Conservation (phyloP, 2,113 vertebrate genomes). For the Bos indicus region DNA sequence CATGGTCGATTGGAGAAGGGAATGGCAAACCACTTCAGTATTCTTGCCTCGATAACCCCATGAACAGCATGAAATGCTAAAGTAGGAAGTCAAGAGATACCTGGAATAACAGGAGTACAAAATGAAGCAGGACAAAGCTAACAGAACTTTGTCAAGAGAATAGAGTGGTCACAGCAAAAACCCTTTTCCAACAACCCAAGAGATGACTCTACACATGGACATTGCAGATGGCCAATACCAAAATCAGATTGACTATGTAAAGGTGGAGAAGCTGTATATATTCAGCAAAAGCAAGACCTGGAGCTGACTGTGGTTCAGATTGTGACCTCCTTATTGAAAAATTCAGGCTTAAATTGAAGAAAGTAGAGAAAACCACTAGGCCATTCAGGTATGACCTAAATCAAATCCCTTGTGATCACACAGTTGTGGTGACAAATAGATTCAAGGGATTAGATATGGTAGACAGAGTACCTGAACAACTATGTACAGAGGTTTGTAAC, state of each 20-base stretch:
- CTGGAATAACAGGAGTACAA: not conserved
- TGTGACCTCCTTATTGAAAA: not conserved
- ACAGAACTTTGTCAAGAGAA: not conserved
- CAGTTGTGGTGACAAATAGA: not conserved
- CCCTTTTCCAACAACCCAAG: not conserved
- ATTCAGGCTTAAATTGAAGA: not conserved
- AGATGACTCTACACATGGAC: not conserved
- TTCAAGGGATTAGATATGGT: not conserved
- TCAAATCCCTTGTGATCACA: not conserved
- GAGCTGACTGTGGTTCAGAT: not conserved
- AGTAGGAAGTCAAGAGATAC: not conserved
- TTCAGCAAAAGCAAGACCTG: not conserved
- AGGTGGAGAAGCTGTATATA: not conserved
- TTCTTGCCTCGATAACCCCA: not conserved
- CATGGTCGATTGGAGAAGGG: fast-evolving
- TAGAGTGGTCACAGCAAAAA: not conserved
- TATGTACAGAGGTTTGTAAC: not conserved
- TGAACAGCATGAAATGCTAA: not conserved
- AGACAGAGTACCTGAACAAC: not conserved
- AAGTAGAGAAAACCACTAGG: not conserved
- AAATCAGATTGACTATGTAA: not conserved
- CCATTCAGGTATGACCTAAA: not conserved
- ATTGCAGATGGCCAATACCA: not conserved
- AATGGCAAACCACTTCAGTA: not conserved
- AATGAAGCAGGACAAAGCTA: not conserved